Conservation (phyloP, 1,140 invertebrate species). For the Helicoverpa armigera region DNA sequence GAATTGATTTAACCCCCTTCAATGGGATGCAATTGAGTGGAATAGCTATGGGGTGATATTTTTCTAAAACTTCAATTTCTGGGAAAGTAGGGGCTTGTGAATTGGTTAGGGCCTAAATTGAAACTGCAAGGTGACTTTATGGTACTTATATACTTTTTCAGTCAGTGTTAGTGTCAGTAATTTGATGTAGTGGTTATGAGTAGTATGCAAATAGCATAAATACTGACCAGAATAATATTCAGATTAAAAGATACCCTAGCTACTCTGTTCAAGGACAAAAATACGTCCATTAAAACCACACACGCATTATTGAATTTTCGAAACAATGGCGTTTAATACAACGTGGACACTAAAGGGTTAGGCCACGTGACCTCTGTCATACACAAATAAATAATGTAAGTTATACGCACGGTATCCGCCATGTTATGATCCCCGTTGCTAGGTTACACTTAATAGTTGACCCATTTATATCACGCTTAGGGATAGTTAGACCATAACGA, state of each 20-base stretch:
- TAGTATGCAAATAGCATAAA: no score
- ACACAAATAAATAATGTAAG: constrained; percentile 59
- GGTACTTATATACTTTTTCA: no score
- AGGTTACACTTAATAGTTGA: constrained; percentile 56
- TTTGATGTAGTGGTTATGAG: no score
- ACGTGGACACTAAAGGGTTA: constrained; percentile 16
- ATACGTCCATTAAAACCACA: background rate
- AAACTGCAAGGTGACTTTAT: no score
- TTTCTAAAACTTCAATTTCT: background rate
- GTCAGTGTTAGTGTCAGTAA: no score
- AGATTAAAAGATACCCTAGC: no score
- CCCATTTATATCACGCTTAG: constrained; percentile 63
- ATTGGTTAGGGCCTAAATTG: no score
- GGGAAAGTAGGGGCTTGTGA: no score
- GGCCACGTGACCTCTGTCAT: constrained; percentile 52
- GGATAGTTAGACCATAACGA: constrained; percentile 57
- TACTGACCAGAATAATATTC: no score
- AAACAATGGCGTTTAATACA: constrained; percentile 6
- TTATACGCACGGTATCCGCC: constrained; percentile 48
- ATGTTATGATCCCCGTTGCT: constrained; percentile 69
- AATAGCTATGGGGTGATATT: constrained; percentile 1
- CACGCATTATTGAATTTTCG: background rate
- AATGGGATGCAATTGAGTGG: constrained; percentile 11
- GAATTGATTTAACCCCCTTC: constrained; percentile 60
- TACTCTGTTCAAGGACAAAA: background rate